phyloP scores from a whole-genome alignment of 1,140 invertebrate species.

The Drosophila willistoni region DNA sequence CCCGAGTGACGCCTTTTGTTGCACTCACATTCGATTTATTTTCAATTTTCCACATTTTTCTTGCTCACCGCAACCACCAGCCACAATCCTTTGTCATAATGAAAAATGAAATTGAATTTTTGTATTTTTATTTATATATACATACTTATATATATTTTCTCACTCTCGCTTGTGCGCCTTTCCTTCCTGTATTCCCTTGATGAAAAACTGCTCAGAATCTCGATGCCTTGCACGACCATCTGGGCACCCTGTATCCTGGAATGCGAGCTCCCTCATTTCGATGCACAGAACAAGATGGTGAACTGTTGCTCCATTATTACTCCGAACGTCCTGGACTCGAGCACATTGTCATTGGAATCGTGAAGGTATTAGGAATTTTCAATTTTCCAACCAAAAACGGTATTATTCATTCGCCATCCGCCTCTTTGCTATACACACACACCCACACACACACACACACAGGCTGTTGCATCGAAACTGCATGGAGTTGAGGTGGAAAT shows the following conservation, averaged over 20 bases:
- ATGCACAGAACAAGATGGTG: conserved; percentile 95
- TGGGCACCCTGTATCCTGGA: conserved; percentile 95
- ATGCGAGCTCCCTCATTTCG: conserved; percentile 96
- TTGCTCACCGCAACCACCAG: conserved; percentile 65
- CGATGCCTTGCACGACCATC: conserved; percentile 96
- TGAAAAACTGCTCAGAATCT: conserved; percentile 88
- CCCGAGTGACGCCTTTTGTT: conserved; percentile 58
- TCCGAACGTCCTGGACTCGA: conserved; percentile 96
- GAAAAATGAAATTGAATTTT: conserved; percentile 82
- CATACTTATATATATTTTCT: background rate
- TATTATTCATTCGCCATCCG: conserved; percentile 13
- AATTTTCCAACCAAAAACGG: background rate
- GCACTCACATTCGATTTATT: conserved; percentile 81
- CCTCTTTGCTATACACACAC: background rate
- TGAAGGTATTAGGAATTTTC: conserved; percentile 88
- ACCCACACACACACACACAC: background rate
- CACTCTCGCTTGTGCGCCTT: background rate
- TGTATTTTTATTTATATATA: background rate
- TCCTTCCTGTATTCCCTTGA: background rate
- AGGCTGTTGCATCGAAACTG: conserved; percentile 96
- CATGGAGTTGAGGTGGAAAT: conserved; percentile 96
- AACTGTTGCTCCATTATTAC: conserved; percentile 95
- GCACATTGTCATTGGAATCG: conserved; percentile 96
- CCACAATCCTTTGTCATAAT: conserved; percentile 66
- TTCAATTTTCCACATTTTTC: conserved; percentile 81